Conservation (phyloP, 2,888 invertebrate genomes). For the Patella pellucida region DNA sequence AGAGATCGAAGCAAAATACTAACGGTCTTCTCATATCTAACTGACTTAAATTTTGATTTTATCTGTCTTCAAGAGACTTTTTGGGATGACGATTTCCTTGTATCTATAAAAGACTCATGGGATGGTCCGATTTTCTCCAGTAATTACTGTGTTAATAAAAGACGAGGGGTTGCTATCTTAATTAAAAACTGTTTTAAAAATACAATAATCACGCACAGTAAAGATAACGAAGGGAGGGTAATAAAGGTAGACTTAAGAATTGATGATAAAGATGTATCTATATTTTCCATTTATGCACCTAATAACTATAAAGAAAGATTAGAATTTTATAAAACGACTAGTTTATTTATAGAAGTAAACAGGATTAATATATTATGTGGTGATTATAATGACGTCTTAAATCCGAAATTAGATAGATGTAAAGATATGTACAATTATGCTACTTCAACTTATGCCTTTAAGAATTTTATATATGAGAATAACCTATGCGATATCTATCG, state of each 20-base stretch:
- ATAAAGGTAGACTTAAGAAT: conserved; percentile 11
- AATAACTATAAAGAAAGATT: conserved; percentile 16
- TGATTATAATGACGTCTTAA: not conserved
- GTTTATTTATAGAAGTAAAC: not conserved
- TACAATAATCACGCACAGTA: not conserved
- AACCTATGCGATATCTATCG: no score
- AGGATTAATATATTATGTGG: not conserved
- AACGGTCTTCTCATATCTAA: not conserved
- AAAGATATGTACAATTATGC: not conserved
- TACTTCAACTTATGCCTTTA: not conserved
- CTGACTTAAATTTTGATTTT: not conserved
- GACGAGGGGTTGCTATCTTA: conserved; percentile 20
- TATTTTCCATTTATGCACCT: conserved; percentile 25
- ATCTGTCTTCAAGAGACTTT: conserved; percentile 19
- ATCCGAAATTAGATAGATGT: not conserved
- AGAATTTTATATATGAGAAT: no score
- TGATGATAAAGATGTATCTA: conserved; percentile 16
- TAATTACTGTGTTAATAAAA: not conserved
- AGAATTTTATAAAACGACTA: conserved; percentile 6
- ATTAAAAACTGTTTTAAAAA: conserved; percentile 1
- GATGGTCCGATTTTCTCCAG: conserved; percentile 11
- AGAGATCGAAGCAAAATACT: not conserved
- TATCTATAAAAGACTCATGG: not conserved
- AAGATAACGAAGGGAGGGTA: conserved; percentile 20
- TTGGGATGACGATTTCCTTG: conserved; percentile 8